phyloP scores from a whole-genome alignment of 1,140 invertebrate genomes.

The Bradysia coprophila region DNA sequence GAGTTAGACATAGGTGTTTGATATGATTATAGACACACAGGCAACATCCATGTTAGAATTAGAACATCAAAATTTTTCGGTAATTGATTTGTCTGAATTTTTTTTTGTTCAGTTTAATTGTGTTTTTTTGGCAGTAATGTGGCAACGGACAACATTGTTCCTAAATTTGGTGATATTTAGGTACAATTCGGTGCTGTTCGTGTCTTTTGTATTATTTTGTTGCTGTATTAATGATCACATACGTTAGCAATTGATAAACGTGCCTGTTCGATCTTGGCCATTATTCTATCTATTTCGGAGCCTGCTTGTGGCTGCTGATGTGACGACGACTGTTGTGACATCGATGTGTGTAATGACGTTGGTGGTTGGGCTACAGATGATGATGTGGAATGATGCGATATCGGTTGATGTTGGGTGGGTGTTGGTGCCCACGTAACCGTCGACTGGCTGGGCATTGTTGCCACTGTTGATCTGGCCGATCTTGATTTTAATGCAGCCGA shows the following conservation, averaged over 20 bases:
- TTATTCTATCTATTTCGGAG: slow-evolving; percentile 80
- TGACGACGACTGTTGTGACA: slow-evolving; percentile 4
- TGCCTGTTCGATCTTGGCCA: slow-evolving; percentile 84
- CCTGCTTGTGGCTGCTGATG: slow-evolving; percentile 28
- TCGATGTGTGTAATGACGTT: slow-evolving; percentile 5
- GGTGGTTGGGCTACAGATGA: slow-evolving; percentile 9
- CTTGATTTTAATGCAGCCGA: slow-evolving; percentile 32
- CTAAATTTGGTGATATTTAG: no score
- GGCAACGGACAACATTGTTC: no score
- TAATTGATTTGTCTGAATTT: no score
- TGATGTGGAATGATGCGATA: slow-evolving; percentile 16
- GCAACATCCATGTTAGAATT: no score
- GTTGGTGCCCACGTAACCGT: slow-evolving; percentile 4
- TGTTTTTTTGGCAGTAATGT: no score
- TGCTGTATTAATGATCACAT: slow-evolving; percentile 6
- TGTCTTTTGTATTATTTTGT: neutral
- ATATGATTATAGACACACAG: no score
- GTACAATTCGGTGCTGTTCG: no score
- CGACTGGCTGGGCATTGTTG: slow-evolving; percentile 2
- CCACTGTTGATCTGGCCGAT: slow-evolving; percentile 12
- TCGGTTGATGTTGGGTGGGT: slow-evolving; percentile 6
- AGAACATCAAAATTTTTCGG: no score
- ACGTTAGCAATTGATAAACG: slow-evolving; percentile 9
- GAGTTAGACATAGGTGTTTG: no score
- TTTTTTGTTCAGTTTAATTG: no score